Base-by-base conservation (phyloP, 2,888 invertebrate genomes). In the Timema podura region DNA sequence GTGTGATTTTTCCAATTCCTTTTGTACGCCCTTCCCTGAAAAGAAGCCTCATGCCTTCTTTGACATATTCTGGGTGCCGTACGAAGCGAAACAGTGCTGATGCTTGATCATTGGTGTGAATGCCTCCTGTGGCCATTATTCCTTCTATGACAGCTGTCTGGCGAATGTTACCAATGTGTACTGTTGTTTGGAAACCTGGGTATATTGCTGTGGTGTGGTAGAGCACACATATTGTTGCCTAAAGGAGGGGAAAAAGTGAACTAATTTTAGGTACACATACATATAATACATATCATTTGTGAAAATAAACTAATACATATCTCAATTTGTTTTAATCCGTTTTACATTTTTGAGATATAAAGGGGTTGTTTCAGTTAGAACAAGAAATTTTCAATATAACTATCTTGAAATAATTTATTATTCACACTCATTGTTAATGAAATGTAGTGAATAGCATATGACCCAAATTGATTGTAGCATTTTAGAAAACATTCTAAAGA, bases 161-260 rank as follows among this genome's bases (percentile, higher is more conserved):
- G 0, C 97, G 84, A 8, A 99, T 93, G 77, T 95, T 97, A 0
- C 96, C 98, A 68, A 98, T 93, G 80, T 98, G 96, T 0, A 98
- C 92, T 0, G 97, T 97, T 30, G 95, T 93, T 81, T 94, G 93
- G 80, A 93, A 94, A 47, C 94, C 94, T 6, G 89, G 89, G 74
- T 87, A 89, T 72, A 95, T 93, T 45, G 90, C 89, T 0, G 91
- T 93, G 0, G 92, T 88, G 80, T 96, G 96, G 73, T 91, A 91
- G n/a, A 98, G 84, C 0, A 98, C 90, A 54, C 91, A 90, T 0
- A 98, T 91, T 66, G 90, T 91, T 0, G 98, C 98, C 89, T 95
- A 84, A 74, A 87, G 65, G 7, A 13, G 16, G 13, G 9, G 13
- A 46, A 49, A 64, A 11, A 66, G 10, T 64, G 9, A 65, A 11